Base-by-base conservation (phyloP, 2,888 invertebrate genomes). In the Synanthedon myopaeformis region DNA sequence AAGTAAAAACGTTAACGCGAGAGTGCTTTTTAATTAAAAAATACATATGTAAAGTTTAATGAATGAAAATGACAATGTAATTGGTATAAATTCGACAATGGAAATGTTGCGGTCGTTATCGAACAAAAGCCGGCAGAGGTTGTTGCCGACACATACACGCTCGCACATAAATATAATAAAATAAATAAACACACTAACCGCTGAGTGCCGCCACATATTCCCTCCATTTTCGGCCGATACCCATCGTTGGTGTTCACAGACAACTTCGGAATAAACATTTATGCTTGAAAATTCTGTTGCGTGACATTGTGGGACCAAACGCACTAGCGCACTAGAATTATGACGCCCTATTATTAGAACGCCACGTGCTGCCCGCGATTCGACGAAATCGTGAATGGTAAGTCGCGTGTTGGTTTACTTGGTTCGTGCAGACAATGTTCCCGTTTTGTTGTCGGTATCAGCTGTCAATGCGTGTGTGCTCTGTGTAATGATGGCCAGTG, bases 151-250 rank as follows among this genome's bases (percentile, higher is more conserved):
- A 13, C 5, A 23, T 23, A 23, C 45, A 45, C 10, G 6, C 14
- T 45, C 14, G 11, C 45, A 45, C 45, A 14, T 45, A 45, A 6
- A 35, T 45, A 14, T 57, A 62, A 61, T 60, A 61, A 59, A 66
- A 61, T 62, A 66, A 64, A 66, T 66, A 67, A 66, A 64, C 62
- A 58, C 62, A 83, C 86, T 72, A 68, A 87, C 86, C 86, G 72
- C 86, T 86, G 74, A 87, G 77, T 61, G 86, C 86, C 55, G 85
- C 76, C 63, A 79, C 76, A 74, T 86, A 87, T 73, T 87, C 86
- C 66, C 86, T 83, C 85, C 85, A 86, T 64, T 83, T 84, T 70
- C 70, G 78, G 65, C 72, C 73, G 77, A 69, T 74, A 72, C 70
- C 77, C 86, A 85, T 87, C 69, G 72, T 67, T 67, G 68, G 58